phyloP scores from a whole-genome alignment of 2,888 invertebrate species.

The Cantharis nigra region DNA sequence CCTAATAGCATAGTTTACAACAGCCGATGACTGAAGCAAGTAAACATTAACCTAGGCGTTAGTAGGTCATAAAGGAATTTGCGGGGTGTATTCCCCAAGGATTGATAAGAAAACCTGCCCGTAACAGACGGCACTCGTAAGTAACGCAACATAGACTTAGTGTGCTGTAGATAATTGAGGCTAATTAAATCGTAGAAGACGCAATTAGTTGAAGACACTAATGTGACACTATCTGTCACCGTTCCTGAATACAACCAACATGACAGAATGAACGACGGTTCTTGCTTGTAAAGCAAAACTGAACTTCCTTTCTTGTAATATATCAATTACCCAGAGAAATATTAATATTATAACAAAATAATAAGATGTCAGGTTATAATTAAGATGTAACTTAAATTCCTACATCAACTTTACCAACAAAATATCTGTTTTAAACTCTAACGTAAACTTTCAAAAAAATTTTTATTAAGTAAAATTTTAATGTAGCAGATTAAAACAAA shows the following conservation, averaged over 20 bases:
- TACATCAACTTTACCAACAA: not conserved
- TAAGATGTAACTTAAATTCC: slow-evolving; percentile 20
- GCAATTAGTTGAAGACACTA: slow-evolving; percentile 43
- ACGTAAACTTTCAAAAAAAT: not conserved
- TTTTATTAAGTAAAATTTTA: not conserved
- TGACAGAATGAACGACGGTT: slow-evolving; percentile 25
- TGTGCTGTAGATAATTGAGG: slow-evolving; percentile 42
- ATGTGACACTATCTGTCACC: slow-evolving; percentile 41
- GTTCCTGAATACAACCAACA: slow-evolving; percentile 38
- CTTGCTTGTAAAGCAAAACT: slow-evolving; percentile 25
- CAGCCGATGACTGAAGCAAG: slow-evolving; percentile 10
- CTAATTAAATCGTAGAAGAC: slow-evolving; percentile 43
- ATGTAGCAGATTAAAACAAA: not conserved
- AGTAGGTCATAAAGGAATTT: slow-evolving; percentile 23
- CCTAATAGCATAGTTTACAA: slow-evolving; percentile 5
- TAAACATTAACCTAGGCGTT: slow-evolving; percentile 19
- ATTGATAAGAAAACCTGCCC: slow-evolving; percentile 34
- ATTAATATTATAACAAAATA: slow-evolving; percentile 27
- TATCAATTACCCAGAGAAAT: slow-evolving; percentile 26
- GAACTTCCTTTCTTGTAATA: slow-evolving; percentile 23
- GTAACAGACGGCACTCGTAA: slow-evolving; percentile 33
- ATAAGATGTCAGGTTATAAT: slow-evolving; percentile 25
- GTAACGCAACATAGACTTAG: slow-evolving; percentile 32
- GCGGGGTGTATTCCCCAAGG: slow-evolving; percentile 15
- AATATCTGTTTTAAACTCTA: not conserved